Evolutionary conservation across 2,888 invertebrate genomes (phyloP).

Genomic region (Sphaeridia pumilis): DNA sequence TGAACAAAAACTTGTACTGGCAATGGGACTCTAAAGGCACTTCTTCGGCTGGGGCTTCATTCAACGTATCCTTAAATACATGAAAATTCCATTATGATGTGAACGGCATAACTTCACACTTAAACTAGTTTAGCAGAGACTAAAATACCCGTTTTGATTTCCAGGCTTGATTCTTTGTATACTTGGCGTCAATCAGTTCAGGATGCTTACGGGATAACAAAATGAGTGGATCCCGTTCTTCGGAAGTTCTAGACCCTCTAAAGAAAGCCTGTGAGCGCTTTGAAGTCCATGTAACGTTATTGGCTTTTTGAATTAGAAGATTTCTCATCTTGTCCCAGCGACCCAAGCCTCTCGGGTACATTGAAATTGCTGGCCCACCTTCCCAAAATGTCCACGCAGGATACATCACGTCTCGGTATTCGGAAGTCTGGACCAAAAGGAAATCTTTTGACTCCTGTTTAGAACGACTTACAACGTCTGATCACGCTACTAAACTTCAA

Average conservation of each 20-base stretch:
- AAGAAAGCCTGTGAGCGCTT: slow-evolving; percentile 64
- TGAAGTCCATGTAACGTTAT: slow-evolving; percentile 59
- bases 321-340: slow-evolving; percentile 78
- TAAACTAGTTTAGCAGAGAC: neutral
- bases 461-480: neutral
- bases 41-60: slow-evolving; percentile 70
- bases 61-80: slow-evolving; percentile 64
- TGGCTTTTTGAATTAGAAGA: slow-evolving; percentile 54
- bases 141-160: slow-evolving; percentile 65
- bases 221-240: slow-evolving; percentile 77
- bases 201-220: slow-evolving; percentile 61
- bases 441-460: neutral
- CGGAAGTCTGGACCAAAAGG: slow-evolving; percentile 47
- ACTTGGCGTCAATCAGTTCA: slow-evolving; percentile 75
- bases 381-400: slow-evolving; percentile 99
- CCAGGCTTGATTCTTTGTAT: slow-evolving; percentile 98
- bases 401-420: slow-evolving; percentile 75
- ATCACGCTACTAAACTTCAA: neutral
- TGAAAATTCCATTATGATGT: neutral
- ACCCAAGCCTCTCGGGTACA: slow-evolving; percentile 87
- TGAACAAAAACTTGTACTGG: slow-evolving; percentile 79
- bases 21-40: slow-evolving; percentile 85
- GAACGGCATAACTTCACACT: neutral
- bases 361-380: slow-evolving; percentile 88
- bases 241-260: slow-evolving; percentile 84